Evolutionary conservation across 2,888 invertebrate species (phyloP).

Genomic region (Tetanocera ferruginea): DNA sequence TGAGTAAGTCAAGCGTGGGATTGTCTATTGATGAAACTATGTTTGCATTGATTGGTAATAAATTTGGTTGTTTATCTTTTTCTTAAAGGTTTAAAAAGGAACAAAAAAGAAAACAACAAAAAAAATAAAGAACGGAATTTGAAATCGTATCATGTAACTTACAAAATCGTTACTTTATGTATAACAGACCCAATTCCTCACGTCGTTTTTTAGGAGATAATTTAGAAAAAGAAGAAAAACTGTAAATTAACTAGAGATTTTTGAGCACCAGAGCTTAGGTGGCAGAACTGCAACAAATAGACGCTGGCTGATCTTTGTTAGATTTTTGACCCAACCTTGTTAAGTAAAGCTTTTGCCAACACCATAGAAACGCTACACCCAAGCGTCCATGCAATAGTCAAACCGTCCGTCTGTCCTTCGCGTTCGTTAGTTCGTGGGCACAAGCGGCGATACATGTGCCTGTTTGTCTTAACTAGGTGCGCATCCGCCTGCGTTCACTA

Average conservation of each 20-base stretch:
- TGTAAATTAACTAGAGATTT: too few species aligned
- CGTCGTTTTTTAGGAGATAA: background rate
- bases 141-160: background rate
- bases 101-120: background rate
- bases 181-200: background rate
- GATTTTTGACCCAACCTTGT: background rate
- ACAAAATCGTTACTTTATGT: too few species aligned
- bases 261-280: too few species aligned
- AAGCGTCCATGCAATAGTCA: background rate
- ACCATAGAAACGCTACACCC: background rate
- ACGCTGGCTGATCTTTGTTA: too few species aligned
- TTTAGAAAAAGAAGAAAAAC: background rate
- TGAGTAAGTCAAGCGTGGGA: slow-evolving; percentile 12
- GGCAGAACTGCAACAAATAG: too few species aligned
- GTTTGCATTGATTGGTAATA: slow-evolving; percentile 6
- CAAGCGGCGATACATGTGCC: slow-evolving; percentile 37
- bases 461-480: slow-evolving; percentile 44
- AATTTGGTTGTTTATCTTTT: background rate
- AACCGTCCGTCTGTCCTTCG: background rate
- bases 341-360: background rate
- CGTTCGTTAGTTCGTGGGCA: background rate
- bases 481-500: slow-evolving; percentile 23
- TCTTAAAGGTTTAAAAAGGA: background rate
- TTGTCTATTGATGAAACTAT: background rate
- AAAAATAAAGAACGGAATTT: background rate